Evolutionary conservation across 2,797 vertebrate genomes (phyloP), one percentile per base, ranked within the genome.

Genomic region (Aphelocoma californica): DNA sequence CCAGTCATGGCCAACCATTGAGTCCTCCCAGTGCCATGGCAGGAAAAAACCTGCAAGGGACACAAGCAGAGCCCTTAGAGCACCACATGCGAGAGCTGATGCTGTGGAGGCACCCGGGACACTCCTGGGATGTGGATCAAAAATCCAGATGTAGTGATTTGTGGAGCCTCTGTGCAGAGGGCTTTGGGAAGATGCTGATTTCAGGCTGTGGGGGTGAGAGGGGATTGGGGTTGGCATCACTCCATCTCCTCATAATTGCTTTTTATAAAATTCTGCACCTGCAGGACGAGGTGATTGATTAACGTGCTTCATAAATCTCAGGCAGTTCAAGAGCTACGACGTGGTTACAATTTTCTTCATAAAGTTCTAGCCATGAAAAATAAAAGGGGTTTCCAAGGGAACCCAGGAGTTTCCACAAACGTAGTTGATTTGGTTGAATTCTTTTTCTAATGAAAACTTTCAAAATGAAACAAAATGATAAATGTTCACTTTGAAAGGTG

Each of bases 191-290:
- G 90, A 95, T 94, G 92, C 88, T 92, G 93, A 91, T 65, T 94
- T 21, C 66, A 88, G 92, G 92, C 80, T 79, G 57, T 25, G 60
- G 54, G 60, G 47, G 61, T 7, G 72, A 89, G 65, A 36, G 61
- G 26, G 78, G 75, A 74, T 67, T 48, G 60, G 28, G 83, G 34
- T 7, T 97, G 96, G 94, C 96, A 80, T 29, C 18, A 2, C 1
- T 83, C 93, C 95, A 97, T 14, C 78, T 53, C 67, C 88, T 65
- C 2, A 0, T 93, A 95, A 96, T 95, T 95, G 81, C 83, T 95
- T 67, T 91, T 92, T 85, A 80, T 95, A 92, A 95, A 93, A 84
- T 40, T 31, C 94, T 95, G 94, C 95, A 97, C 95, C 96, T 96
- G 96, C 95, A 95, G 86, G 70, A 96, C 1, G 14, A 95, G 93